These are phyloP conservation scores for Cyprinodon diabolis DNA, from an alignment of 2,797 vertebrate species.

Conservation along the genomic window DNA sequence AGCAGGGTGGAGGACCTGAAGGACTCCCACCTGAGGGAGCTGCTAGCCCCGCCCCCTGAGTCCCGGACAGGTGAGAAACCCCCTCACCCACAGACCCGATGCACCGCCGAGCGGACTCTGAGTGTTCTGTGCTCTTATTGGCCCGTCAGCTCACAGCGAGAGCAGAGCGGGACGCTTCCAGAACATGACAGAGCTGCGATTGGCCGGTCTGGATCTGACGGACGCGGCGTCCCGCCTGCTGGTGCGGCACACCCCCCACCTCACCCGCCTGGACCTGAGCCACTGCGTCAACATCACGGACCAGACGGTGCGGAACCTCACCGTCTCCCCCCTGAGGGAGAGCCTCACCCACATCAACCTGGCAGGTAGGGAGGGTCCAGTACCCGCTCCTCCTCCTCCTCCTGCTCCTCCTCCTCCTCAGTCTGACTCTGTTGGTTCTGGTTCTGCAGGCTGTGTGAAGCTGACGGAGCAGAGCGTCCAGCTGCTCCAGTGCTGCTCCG, in stretches of 20 bases:
- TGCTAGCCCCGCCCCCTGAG: slow-evolving; percentile 86
- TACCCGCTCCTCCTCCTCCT: neutral
- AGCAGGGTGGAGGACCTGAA: slow-evolving; percentile 91
- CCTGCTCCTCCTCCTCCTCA: too few species aligned
- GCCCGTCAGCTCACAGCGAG: slow-evolving; percentile 80
- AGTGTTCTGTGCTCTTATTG: slow-evolving; percentile 26
- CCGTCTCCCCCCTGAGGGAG: slow-evolving; percentile 86
- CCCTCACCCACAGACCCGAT: neutral
- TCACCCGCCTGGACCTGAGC: slow-evolving; percentile 88
- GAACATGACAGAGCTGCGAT: slow-evolving; percentile 83
- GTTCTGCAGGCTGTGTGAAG: slow-evolving; percentile 82
- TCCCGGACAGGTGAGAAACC: slow-evolving; percentile 81
- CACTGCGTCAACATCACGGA: slow-evolving; percentile 87
- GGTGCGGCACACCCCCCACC: slow-evolving; percentile 86
- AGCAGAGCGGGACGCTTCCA: slow-evolving; percentile 86
- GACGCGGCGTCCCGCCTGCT: slow-evolving; percentile 84
- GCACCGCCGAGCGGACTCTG: neutral
- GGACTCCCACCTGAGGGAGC: slow-evolving; percentile 90
- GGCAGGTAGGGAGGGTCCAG: slow-evolving; percentile 73
- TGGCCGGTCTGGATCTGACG: slow-evolving; percentile 87
- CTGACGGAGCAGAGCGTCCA: slow-evolving; percentile 89
- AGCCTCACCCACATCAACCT: slow-evolving; percentile 88
- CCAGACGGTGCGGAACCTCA: slow-evolving; percentile 86
- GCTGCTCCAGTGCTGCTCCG: slow-evolving; percentile 85
- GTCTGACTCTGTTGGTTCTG: slow-evolving; percentile 9